These are phyloP conservation scores for Drosophila phalerata DNA, from an alignment of 2,888 invertebrate genomes.

Conservation along the genomic window DNA sequence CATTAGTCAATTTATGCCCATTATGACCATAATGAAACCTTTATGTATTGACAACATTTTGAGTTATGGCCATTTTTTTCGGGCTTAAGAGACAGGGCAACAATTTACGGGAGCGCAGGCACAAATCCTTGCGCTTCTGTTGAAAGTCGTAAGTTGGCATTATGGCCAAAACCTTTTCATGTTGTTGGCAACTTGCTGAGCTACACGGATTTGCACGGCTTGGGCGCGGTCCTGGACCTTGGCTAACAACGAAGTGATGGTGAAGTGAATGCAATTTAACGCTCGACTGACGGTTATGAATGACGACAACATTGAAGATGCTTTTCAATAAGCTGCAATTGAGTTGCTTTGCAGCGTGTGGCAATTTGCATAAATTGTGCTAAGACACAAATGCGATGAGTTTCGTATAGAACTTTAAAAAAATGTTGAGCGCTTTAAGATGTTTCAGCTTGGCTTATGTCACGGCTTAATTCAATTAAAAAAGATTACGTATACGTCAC, in stretches of 20 bases:
- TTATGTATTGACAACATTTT: conserved; percentile 46
- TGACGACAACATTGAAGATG: conserved; percentile 34
- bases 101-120: conserved; percentile 9
- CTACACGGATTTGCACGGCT: conserved; percentile 64
- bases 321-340: conserved; percentile 68
- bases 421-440: conserved; percentile 10
- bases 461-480: conserved; percentile 79
- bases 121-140: conserved; percentile 29
- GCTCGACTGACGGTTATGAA: conserved; percentile 68
- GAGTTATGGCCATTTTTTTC: conserved; percentile 50
- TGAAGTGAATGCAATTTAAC: conserved; percentile 80
- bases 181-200: conserved; percentile 63
- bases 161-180: conserved; percentile 71
- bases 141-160: conserved; percentile 57
- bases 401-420: conserved; percentile 10
- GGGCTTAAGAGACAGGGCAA: conserved; percentile 14
- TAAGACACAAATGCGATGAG: conserved; percentile 1
- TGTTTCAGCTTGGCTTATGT: conserved; percentile 61
- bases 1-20: conserved; percentile 56
- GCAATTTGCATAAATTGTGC: conserved; percentile 69
- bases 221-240: conserved; percentile 31
- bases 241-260: conserved; percentile 43
- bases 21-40: conserved; percentile 35
- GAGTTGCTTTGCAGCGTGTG: conserved; percentile 25
- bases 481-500: conserved; percentile 75